These are phyloP conservation scores for Rhyzopertha dominica DNA, from an alignment of 1,140 invertebrate species.

Conservation along the genomic window DNA sequence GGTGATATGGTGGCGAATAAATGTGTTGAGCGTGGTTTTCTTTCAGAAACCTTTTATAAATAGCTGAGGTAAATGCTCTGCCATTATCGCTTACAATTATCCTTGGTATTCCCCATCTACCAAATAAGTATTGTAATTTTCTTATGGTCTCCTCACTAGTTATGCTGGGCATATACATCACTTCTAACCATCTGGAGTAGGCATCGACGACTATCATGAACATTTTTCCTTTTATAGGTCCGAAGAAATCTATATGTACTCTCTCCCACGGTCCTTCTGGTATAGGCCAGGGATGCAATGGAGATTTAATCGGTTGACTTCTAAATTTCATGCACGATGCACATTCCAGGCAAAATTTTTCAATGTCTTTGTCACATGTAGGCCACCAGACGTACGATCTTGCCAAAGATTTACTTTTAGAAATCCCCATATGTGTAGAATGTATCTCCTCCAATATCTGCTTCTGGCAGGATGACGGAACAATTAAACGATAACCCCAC, in stretches of 20 bases:
- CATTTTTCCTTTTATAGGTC: conserved; percentile 29
- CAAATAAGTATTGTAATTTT: conserved; percentile 15
- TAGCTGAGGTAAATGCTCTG: conserved; percentile 16
- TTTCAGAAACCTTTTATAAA: conserved; percentile 20
- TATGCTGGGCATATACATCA: conserved; percentile 21
- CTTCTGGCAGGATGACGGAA: conserved; percentile 36
- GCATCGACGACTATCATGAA: conserved; percentile 31
- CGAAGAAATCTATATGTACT: conserved; percentile 39
- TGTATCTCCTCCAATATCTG: conserved; percentile 44
- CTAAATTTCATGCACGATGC: conserved; percentile 27
- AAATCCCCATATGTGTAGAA: conserved; percentile 43
- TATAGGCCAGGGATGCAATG: conserved; percentile 37
- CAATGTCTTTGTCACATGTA: conserved; percentile 38
- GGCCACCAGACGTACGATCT: conserved; percentile 47
- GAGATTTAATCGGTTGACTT: conserved; percentile 27
- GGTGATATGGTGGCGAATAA: no score
- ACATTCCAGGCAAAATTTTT: conserved; percentile 12
- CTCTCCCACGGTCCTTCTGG: conserved; percentile 41
- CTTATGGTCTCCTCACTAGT: conserved; percentile 21
- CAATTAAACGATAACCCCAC: conserved; percentile 36
- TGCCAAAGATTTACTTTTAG: conserved; percentile 45
- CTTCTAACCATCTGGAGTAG: conserved; percentile 37
- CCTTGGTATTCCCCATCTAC: conserved; percentile 16
- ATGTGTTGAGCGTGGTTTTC: no score
- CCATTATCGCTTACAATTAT: conserved; percentile 19